Base-by-base conservation (phyloP, 2,113 vertebrate genomes). In the Crotalus viridis region DNA sequence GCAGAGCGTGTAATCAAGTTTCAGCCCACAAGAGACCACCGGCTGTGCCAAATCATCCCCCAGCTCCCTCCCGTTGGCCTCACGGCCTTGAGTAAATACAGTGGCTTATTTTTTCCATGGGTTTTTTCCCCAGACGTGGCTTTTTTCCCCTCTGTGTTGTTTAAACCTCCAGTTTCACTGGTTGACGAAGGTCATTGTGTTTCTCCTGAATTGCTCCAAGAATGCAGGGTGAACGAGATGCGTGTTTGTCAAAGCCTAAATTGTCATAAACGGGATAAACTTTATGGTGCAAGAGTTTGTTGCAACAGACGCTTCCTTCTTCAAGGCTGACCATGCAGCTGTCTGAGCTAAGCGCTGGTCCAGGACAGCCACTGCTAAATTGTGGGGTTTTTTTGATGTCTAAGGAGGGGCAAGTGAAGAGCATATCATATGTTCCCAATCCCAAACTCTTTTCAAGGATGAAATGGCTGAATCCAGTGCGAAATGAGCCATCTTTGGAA, bases 1-100 rank as follows among this genome's bases (percentile, higher is more conserved):
- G 19, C 9, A 24, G 3, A 1, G 1, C 54, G 87, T 92, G 15
- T 81, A 88, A 85, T 64, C 0, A 0, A 1, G 0, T 3, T 0
- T 48, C 59, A 39, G 4, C 33, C 0, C 64, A 94, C 28, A 2
- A n/a, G 89, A 86, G 59, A 24, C 93, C 10, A 15, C 19, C 5
- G n/a, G n/a, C 57, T 91, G 13, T 43, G 26, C 39, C 61, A 87
- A 17, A 9, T n/a, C 8, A 0, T 24, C 12, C n/a, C n/a, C 19
- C 6, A 4, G 3, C 24, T 19, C n/a, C n/a, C 91, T 26, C 12
- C 3, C 13, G 12, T 39, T 55, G 88, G 69, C 33, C 2, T 12
- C 12, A 5, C 28, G 21, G 46, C 17, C 5, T 22, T 26, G 46
- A 59, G 87, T 56, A 92, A 28, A 28, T 64, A 19, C 89, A 22